These are phyloP conservation scores for Empis livida DNA, from an alignment of 2,888 invertebrate genomes.

Conservation along the genomic window DNA sequence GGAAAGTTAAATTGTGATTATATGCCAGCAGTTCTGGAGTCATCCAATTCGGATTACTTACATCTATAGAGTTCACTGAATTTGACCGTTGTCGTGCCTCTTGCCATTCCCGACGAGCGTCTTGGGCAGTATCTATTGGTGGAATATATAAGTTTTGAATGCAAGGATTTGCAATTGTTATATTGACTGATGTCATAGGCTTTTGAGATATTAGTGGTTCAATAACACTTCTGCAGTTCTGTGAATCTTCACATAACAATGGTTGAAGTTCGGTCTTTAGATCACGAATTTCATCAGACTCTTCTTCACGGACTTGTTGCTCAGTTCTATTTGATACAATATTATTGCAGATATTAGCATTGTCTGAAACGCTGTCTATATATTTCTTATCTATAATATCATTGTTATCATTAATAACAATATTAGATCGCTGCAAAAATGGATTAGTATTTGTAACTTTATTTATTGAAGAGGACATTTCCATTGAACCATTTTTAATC, in stretches of 20 bases:
- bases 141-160: slow-evolving; percentile 58
- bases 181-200: slow-evolving; percentile 51
- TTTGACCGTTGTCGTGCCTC: slow-evolving; percentile 36
- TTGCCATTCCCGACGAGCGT: slow-evolving; percentile 4
- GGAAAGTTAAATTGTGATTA: slow-evolving; percentile 68
- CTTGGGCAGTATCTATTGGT: slow-evolving; percentile 36
- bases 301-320: slow-evolving; percentile 18
- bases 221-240: slow-evolving; percentile 25
- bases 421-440: slow-evolving; percentile 31
- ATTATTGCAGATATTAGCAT: slow-evolving; percentile 13
- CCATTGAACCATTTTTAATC: background rate
- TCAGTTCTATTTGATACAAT: background rate
- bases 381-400: slow-evolving; percentile 43
- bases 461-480: background rate
- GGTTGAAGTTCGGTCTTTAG: slow-evolving; percentile 35
- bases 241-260: slow-evolving; percentile 28
- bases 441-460: slow-evolving; percentile 32
- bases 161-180: slow-evolving; percentile 57
- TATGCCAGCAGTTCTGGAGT: slow-evolving; percentile 68
- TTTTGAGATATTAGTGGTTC: slow-evolving; percentile 37
- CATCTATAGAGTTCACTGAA: slow-evolving; percentile 53
- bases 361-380: slow-evolving; percentile 41
- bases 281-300: slow-evolving; percentile 30
- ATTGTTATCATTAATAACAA: slow-evolving; percentile 22
- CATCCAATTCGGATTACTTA: slow-evolving; percentile 67